These are phyloP conservation scores for Pseudachorutes palmiensis DNA, from an alignment of 1,140 invertebrate genomes.

Conservation along the genomic window DNA sequence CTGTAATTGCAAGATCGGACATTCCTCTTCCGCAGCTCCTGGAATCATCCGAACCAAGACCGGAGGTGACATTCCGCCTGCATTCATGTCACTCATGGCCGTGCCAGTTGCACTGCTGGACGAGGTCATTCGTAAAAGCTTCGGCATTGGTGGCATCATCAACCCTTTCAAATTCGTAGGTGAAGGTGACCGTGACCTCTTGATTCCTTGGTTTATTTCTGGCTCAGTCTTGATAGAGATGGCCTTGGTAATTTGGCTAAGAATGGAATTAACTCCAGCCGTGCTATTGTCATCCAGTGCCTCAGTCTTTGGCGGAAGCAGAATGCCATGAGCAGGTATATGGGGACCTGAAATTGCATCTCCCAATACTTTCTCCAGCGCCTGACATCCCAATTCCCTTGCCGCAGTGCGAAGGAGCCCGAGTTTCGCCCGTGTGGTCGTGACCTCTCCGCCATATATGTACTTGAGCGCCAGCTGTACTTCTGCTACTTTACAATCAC, in stretches of 20 bases:
- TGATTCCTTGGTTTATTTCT: background rate
- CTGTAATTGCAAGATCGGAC: conserved; percentile 7
- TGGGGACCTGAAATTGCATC: too few species aligned
- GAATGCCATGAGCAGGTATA: too few species aligned
- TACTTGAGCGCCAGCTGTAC: conserved; percentile 22
- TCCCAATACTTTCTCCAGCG: too few species aligned
- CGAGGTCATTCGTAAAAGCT: background rate
- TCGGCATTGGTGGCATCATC: background rate
- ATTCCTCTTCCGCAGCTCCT: too few species aligned
- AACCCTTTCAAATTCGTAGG: background rate
- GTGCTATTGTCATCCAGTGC: too few species aligned
- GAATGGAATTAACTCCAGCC: background rate
- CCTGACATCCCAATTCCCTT: conserved; percentile 15
- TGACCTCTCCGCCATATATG: conserved; percentile 21
- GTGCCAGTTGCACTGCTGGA: too few species aligned
- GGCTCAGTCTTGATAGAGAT: background rate
- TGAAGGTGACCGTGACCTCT: background rate
- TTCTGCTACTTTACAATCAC: conserved; percentile 14
- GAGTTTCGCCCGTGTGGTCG: conserved; percentile 1
- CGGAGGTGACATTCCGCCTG: too few species aligned
- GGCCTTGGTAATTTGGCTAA: background rate
- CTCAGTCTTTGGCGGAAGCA: too few species aligned
- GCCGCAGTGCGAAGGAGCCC: conserved; percentile 8
- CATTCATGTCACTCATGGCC: too few species aligned
- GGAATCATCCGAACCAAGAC: too few species aligned